Evolutionary conservation across 2,797 vertebrate genomes (phyloP).

Genomic region (Acrossocheilus wenchowensis): DNA sequence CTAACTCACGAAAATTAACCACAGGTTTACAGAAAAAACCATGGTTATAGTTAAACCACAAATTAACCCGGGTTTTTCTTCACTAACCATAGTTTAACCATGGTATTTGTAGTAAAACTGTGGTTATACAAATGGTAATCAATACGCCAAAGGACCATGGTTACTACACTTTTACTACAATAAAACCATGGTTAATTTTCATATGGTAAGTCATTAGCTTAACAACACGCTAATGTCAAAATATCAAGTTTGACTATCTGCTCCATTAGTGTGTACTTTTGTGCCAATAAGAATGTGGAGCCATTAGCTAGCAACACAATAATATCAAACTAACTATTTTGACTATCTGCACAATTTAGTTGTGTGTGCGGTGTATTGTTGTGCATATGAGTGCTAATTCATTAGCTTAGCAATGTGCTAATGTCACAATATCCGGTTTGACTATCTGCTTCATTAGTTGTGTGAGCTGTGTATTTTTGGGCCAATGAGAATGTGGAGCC

Average conservation of each 20-base stretch:
- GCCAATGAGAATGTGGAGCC: too few relatives aligned
- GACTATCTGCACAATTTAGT: background rate
- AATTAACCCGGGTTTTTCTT: background rate
- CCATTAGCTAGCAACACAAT: background rate
- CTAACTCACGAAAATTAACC: too few relatives aligned
- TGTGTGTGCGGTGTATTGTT: background rate
- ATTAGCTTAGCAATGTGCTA: background rate
- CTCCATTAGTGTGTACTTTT: background rate
- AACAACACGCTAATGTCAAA: background rate
- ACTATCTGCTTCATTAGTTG: background rate
- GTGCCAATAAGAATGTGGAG: background rate
- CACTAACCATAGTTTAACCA: background rate
- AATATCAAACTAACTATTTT: background rate
- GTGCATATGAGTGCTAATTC: background rate
- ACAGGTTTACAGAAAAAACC: background rate
- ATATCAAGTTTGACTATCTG: background rate
- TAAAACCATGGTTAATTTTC: too few relatives aligned
- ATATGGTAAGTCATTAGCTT: background rate
- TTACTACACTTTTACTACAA: too few relatives aligned
- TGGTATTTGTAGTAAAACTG: background rate
- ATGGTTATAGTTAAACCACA: background rate
- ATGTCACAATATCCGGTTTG: background rate
- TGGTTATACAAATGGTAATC: background rate
- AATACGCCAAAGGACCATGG: background rate
- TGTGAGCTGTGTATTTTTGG: background rate